Evolutionary conservation across 2,113 vertebrate genomes (phyloP).

Genomic region (Sylvietta virens): DNA sequence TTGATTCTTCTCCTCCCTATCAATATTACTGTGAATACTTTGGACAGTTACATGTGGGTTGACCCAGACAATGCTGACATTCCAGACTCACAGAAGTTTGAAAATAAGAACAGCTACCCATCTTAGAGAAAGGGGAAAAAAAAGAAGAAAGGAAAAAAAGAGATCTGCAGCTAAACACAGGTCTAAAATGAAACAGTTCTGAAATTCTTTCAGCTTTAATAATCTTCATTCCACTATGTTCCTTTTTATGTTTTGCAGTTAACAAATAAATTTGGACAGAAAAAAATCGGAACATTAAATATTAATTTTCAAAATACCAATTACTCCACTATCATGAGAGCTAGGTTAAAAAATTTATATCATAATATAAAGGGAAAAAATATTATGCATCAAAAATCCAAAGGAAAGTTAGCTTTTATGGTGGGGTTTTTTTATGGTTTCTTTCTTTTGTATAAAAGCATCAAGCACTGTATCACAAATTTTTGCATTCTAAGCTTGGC

Average conservation of each 20-base stretch:
- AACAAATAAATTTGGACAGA: background rate
- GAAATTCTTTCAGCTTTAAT: background rate
- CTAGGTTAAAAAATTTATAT: background rate
- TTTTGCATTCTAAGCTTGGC: background rate
- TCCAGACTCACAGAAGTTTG: background rate
- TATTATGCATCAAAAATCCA: background rate
- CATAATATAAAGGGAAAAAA: background rate
- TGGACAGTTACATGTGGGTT: accelerated
- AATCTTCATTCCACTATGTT: background rate
- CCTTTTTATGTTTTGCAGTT: background rate
- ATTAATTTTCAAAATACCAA: background rate
- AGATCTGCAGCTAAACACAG: background rate
- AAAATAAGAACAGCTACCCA: background rate
- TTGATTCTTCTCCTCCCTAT: background rate
- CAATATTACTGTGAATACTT: background rate
- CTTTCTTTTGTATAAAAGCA: background rate
- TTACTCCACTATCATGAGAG: background rate
- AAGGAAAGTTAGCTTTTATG: background rate
- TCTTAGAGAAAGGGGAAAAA: background rate
- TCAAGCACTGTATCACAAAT: background rate
- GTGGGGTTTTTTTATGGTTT: background rate
- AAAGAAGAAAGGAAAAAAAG: background rate
- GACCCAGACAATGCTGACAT: background rate
- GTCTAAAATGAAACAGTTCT: background rate
- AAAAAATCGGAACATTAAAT: background rate